Base-by-base conservation (phyloP, 2,888 invertebrate genomes). In the Emmelina monodactyla region DNA sequence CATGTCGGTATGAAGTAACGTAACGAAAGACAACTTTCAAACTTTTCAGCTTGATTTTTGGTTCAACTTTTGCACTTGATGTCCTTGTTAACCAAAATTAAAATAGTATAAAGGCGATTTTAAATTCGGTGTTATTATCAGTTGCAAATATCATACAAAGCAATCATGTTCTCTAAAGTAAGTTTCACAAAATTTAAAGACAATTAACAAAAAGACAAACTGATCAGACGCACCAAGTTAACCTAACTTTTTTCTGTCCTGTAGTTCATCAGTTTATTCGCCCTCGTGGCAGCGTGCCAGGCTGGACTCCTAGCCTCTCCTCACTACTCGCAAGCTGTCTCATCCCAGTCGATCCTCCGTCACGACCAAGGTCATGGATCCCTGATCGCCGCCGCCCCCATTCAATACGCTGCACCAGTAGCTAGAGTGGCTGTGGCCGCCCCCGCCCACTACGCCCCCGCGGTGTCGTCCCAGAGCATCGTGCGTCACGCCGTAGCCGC, bases 391-490 rank as follows among this genome's bases (percentile, higher is more conserved):
- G n/a, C 29, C 30, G 15, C 36, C 32, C 34, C 33, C 28, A 22
- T 38, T 10, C 39, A 40, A 33, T 37, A 45, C 29, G 22, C 38
- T 25, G 34, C 38, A 56, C 36, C 42, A 53, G 2, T 45, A 50
- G 37, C 43, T 19, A 19, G 9, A 19, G 19, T 19, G 19, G 5
- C 19, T 19, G 9, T 19, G 19, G 29, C 82, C 15, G 13, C 29
- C 14, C 29, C 29, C 9, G 29, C 29, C 4, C 35, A 29, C 25
- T 16, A 13, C 35, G 33, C 11, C 37, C 37, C 12, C 14, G 50
- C 52, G 13, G 57, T 53, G 16, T 52, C 58, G 10, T 55, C 61
- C 5, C 71, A 71, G 41, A 55, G 62, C 45, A 56, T 61, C 19
- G 52, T 57, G 40, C 58, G 42, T 29, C 58, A 51, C 44, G 56